A percentile compares a stretch with the other conserved stretches of the same genome.
These are phyloP conservation scores for Chrysoperla carnea DNA, from an alignment of 1,140 invertebrate genomes.

Conservation along the genomic window DNA sequence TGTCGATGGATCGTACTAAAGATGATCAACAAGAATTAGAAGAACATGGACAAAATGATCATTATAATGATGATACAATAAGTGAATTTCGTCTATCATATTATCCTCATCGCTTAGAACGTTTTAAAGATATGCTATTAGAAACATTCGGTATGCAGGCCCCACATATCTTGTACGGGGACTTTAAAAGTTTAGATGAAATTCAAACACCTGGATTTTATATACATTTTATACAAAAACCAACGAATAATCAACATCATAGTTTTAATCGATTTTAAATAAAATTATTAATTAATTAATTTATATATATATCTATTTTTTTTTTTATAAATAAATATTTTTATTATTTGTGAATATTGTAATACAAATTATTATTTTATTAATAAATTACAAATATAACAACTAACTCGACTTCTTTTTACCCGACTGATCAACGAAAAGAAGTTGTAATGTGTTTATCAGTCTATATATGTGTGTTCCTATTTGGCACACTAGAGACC, in stretches of 20 bases:
- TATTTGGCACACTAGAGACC: too few species aligned
- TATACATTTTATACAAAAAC: constrained; percentile 65
- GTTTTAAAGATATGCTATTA: constrained; percentile 48
- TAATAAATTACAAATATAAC: too few species aligned
- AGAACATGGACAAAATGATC: constrained; percentile 3
- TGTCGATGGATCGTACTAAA: constrained; percentile 17
- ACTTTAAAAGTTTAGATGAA: constrained; percentile 54
- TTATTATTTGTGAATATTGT: too few species aligned
- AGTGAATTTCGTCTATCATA: constrained; percentile 73
- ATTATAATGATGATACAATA: constrained; percentile 14
- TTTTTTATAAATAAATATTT: too few species aligned
- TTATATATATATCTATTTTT: too few species aligned
- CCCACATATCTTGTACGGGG: constrained; percentile 54
- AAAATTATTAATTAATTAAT: too few species aligned
- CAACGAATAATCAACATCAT: neutral
- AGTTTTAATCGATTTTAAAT: too few species aligned
- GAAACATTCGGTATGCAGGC: constrained; percentile 48
- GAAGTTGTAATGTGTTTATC: too few species aligned
- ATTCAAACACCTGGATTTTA: constrained; percentile 58
- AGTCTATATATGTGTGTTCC: too few species aligned
- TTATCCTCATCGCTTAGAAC: constrained; percentile 58
- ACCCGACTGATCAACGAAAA: too few species aligned
- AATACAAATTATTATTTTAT: too few species aligned
- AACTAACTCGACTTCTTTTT: too few species aligned
- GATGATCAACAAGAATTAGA: constrained; percentile 9